phyloP scores from a whole-genome alignment of 2,888 invertebrate genomes.

The Labia minor region DNA sequence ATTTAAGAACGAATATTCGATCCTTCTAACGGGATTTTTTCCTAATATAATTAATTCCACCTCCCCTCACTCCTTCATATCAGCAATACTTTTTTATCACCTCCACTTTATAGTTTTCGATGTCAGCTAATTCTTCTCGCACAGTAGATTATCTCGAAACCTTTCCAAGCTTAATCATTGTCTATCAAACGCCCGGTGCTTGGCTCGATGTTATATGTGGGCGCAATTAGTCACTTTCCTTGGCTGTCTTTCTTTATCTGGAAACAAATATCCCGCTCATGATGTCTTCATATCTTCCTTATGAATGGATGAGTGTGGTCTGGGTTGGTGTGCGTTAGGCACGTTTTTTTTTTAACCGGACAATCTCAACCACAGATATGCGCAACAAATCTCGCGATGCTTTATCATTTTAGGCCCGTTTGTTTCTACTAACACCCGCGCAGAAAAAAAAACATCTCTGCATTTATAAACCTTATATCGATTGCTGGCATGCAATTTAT shows the following conservation, averaged over 20 bases:
- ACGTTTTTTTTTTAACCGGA: background rate
- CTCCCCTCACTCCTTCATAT: too few species aligned
- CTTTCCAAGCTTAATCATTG: conserved; percentile 7
- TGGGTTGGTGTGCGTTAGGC: background rate
- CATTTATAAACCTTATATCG: background rate
- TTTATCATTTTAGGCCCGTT: conserved; percentile 1
- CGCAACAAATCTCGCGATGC: conserved; percentile 8
- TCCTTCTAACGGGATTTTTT: too few species aligned
- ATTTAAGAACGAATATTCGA: too few species aligned
- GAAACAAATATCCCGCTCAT: conserved; percentile 13
- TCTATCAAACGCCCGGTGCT: conserved; percentile 7
- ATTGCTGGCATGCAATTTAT: conserved; percentile 13
- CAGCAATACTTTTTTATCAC: too few species aligned
- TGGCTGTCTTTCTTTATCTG: conserved; percentile 13
- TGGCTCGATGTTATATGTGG: background rate
- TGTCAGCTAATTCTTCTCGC: conserved; percentile 2
- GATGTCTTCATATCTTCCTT: conserved; percentile 9
- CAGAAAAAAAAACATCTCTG: background rate
- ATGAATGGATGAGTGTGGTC: background rate
- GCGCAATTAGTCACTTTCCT: conserved; percentile 13
- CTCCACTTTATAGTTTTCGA: background rate
- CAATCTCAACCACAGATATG: conserved; percentile 7
- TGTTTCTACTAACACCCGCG: conserved; percentile 4
- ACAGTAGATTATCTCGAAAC: conserved; percentile 13
- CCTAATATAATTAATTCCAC: too few species aligned